Base-by-base conservation (phyloP, 2,113 vertebrate species). In the Oncorhynchus tshawytscha region DNA sequence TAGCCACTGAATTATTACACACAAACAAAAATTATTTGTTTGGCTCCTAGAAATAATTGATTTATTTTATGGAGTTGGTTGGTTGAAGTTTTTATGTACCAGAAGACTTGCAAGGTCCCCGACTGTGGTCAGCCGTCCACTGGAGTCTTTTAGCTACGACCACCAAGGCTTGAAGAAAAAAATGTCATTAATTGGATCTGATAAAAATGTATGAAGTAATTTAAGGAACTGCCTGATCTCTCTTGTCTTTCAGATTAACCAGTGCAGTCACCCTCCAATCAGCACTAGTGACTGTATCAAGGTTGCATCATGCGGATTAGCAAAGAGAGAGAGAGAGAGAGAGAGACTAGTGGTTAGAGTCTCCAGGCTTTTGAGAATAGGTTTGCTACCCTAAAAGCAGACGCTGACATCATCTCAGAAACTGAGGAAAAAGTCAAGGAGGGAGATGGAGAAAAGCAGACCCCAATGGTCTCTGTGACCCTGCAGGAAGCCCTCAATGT, bases 161-260 rank as follows among this genome's bases (percentile, higher is more conserved):
- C 25, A 71, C 75, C 71, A n/a, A 81, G 74, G 87, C 81, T 75
- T 49, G 73, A 73, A 79, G 2, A 86, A 92, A 91, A 91, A 91
- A 91, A 92, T n/a, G n/a, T n/a, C n/a, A n/a, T n/a, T n/a, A n/a
- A n/a, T n/a, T n/a, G n/a, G n/a, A n/a, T n/a, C n/a, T n/a, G n/a
- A n/a, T n/a, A n/a, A 91, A 92, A 93, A 92, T 91, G 93, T 34
- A 93, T 92, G 92, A 91, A 93, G 91, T 93, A 91, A 93, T 92
- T 92, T 92, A 93, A 87, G 90, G 88, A 92, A 86, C 85, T 88
- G 90, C 84, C 84, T 87, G 87, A n/a, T n/a, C 78, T 85, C 91
- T 75, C 82, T 59, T 90, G 12, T 90, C 86, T 77, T 39, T 71
- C 80, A 74, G 39, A 45, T 9, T 2, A 45, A 80, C 79, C 66